phyloP scores from a whole-genome alignment of 2,888 invertebrate genomes.

The Drosophila stalkeri region DNA sequence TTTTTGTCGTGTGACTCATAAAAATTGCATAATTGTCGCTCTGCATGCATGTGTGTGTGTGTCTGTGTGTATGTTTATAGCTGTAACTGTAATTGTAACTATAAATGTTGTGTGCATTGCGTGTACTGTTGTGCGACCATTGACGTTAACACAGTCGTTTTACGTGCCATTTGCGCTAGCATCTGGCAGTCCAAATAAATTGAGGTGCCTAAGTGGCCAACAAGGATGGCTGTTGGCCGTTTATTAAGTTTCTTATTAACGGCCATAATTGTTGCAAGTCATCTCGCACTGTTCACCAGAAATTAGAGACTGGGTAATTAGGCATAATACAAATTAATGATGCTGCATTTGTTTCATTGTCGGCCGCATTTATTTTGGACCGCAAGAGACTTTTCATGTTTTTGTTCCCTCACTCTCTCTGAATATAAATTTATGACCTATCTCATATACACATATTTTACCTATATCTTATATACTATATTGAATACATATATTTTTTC shows the following conservation, averaged over 20 bases:
- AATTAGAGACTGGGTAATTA: slow-evolving; percentile 32
- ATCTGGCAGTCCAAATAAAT: slow-evolving; percentile 67
- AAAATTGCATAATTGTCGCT: slow-evolving; percentile 73
- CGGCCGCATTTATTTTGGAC: background rate
- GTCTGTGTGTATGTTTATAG: slow-evolving; percentile 8
- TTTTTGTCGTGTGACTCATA: slow-evolving; percentile 64
- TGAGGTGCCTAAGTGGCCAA: slow-evolving; percentile 51
- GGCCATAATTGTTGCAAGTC: slow-evolving; percentile 31
- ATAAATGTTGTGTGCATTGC: slow-evolving; percentile 19
- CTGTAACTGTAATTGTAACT: slow-evolving; percentile 35
- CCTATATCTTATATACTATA: too few relatives aligned
- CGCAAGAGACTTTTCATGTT: background rate
- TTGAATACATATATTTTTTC: too few relatives aligned
- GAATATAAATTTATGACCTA: background rate
- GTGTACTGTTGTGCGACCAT: slow-evolving; percentile 44
- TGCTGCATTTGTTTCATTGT: slow-evolving; percentile 27
- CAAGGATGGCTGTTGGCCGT: slow-evolving; percentile 21
- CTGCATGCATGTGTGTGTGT: slow-evolving; percentile 14
- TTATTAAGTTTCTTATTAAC: slow-evolving; percentile 58
- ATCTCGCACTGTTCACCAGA: background rate
- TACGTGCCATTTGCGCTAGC: slow-evolving; percentile 64
- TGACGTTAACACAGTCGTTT: slow-evolving; percentile 54
- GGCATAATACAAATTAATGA: slow-evolving; percentile 29
- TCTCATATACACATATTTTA: too few relatives aligned
- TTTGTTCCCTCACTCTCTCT: background rate